These are phyloP conservation scores for Linnaemya vulpina DNA, from an alignment of 2,888 invertebrate species.

Conservation along the genomic window DNA sequence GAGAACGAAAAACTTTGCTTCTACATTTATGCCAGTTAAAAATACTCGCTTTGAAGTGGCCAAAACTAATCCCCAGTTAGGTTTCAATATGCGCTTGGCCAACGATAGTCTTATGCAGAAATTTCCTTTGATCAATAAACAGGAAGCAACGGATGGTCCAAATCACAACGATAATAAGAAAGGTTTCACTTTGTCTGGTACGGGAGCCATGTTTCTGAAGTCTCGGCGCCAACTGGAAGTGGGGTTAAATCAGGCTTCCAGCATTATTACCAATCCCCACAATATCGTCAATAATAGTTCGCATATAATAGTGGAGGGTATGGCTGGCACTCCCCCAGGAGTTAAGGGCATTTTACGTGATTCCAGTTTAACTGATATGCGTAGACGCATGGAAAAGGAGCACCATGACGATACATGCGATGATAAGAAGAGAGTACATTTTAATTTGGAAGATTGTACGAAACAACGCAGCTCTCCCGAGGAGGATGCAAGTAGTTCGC, in stretches of 20 bases:
- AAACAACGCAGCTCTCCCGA: constrained; percentile 77
- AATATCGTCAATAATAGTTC: constrained; percentile 48
- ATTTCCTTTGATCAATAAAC: constrained; percentile 59
- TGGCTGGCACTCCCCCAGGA: constrained; percentile 73
- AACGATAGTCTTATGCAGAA: constrained; percentile 67
- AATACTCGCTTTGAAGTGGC: constrained; percentile 81
- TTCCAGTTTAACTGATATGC: constrained; percentile 83
- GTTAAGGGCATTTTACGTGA: constrained; percentile 87
- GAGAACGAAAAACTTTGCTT: constrained; percentile 78
- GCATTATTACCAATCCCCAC: constrained; percentile 65
- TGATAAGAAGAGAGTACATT: constrained; percentile 90
- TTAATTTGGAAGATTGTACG: constrained; percentile 83
- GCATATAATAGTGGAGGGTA: constrained; percentile 69
- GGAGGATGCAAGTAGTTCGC: constrained; percentile 77
- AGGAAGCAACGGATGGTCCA: constrained; percentile 43
- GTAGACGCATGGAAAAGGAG: constrained; percentile 77
- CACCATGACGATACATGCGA: constrained; percentile 81
- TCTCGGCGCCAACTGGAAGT: constrained; percentile 81
- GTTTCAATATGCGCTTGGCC: constrained; percentile 76
- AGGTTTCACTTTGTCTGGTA: constrained; percentile 84
- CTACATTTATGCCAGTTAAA: constrained; percentile 78
- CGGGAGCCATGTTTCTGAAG: constrained; percentile 87
- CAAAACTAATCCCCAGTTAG: constrained; percentile 79
- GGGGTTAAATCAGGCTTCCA: constrained; percentile 73
- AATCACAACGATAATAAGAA: constrained; percentile 77